These are phyloP conservation scores for Caenorhabditis remanei DNA, from an alignment of 1,140 invertebrate genomes.

Conservation along the genomic window DNA sequence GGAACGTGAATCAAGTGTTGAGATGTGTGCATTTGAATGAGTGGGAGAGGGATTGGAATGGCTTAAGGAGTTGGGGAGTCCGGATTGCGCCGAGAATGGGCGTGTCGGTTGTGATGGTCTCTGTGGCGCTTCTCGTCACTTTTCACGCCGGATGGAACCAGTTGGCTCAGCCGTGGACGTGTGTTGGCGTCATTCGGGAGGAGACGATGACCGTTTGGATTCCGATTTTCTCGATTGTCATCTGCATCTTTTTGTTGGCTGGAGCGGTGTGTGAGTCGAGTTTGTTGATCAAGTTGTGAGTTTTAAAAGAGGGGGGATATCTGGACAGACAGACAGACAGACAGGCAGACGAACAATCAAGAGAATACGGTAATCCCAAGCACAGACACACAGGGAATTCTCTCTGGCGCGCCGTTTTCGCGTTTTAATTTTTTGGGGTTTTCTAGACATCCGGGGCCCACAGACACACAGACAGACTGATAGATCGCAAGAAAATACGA, in stretches of 20 bases:
- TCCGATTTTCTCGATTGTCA: not conserved
- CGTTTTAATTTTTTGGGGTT: too few relatives aligned
- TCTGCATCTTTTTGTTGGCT: not conserved
- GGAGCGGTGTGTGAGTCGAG: not conserved
- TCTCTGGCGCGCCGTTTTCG: too few relatives aligned
- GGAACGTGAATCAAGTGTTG: not conserved
- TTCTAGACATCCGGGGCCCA: too few relatives aligned
- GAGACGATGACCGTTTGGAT: not conserved
- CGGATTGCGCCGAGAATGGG: not conserved
- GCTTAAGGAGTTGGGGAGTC: not conserved
- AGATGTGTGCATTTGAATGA: not conserved
- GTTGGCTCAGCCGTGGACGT: not conserved
- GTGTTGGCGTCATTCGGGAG: not conserved
- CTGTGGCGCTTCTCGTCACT: not conserved
- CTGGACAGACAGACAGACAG: too few relatives aligned
- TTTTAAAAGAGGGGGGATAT: not conserved
- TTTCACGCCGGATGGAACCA: slow-evolving; percentile 8
- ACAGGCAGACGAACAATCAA: too few relatives aligned
- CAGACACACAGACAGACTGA: too few relatives aligned
- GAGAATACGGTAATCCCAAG: too few relatives aligned
- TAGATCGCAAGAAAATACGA: too few relatives aligned
- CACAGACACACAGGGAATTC: too few relatives aligned
- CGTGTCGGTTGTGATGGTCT: not conserved
- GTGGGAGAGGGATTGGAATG: not conserved
- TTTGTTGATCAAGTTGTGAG: not conserved